Evolutionary conservation across 2,888 invertebrate genomes (phyloP).

Genomic region (Acheta domesticus): DNA sequence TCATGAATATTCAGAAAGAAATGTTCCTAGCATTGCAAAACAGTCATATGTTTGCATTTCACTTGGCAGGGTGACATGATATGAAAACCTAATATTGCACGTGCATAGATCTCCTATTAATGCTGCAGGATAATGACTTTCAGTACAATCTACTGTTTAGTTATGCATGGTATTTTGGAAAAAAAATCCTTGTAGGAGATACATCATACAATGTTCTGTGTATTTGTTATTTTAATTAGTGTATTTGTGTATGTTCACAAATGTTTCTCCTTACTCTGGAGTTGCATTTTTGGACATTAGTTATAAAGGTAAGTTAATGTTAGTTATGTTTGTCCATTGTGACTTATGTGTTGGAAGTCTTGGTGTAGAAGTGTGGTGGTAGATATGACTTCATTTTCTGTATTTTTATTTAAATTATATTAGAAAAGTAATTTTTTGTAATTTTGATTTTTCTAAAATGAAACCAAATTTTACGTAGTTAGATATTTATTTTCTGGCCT

Average conservation of each 20-base stretch:
- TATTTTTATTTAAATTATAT: constrained; percentile 23
- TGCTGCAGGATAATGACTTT: constrained; percentile 32
- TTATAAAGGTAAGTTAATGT: constrained; percentile 21
- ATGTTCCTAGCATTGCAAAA: not conserved
- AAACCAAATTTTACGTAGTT: constrained; percentile 30
- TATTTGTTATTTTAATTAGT: not conserved
- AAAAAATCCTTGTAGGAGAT: constrained; percentile 27
- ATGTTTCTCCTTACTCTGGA: not conserved
- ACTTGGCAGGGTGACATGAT: constrained; percentile 20
- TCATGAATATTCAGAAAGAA: too few species aligned
- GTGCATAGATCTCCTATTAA: constrained; percentile 31
- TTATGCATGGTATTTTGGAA: constrained; percentile 28
- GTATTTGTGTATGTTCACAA: constrained; percentile 11
- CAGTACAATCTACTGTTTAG: constrained; percentile 18
- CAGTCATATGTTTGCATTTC: constrained; percentile 25
- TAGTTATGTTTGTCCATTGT: constrained; percentile 22
- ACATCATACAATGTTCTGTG: not conserved
- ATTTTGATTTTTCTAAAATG: not conserved
- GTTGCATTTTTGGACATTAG: not conserved
- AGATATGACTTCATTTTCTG: constrained; percentile 29
- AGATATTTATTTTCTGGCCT: constrained; percentile 40
- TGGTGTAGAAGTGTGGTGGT: constrained; percentile 33
- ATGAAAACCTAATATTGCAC: constrained; percentile 1
- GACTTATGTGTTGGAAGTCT: constrained; percentile 1
- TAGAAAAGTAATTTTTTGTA: constrained; percentile 21